Conservation (phyloP, 64 coral and sea anemone species). For the Porites lutea region DNA sequence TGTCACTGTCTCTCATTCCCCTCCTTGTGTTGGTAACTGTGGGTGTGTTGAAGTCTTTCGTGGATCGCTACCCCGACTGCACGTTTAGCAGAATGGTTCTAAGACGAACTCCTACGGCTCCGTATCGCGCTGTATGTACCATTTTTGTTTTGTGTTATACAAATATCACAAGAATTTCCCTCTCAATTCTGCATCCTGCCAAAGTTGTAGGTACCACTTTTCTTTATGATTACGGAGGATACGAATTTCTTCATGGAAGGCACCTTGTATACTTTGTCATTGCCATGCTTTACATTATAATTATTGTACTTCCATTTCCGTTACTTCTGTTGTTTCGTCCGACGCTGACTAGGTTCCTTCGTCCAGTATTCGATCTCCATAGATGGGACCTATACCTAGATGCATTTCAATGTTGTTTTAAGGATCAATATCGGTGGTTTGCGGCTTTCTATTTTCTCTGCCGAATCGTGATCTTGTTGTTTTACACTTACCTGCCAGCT, state of each 20-base stretch:
- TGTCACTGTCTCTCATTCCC: constrained; percentile 59
- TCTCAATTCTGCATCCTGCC: constrained; percentile 57
- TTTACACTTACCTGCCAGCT: constrained; percentile 31
- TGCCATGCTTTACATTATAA: not conserved
- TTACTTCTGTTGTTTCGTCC: constrained; percentile 47
- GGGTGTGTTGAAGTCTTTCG: not conserved
- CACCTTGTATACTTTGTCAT: constrained; percentile 56
- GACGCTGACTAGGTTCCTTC: not conserved
- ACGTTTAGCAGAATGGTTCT: constrained; percentile 44
- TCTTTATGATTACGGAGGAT: constrained; percentile 43
- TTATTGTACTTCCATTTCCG: constrained; percentile 55
- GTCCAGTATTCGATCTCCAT: not conserved
- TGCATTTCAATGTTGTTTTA: constrained; percentile 53
- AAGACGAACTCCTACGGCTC: not conserved
- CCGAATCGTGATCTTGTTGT: constrained; percentile 33
- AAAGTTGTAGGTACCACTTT: constrained; percentile 36
- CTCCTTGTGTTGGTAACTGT: not conserved
- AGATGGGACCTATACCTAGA: constrained; percentile 15
- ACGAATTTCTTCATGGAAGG: constrained; percentile 59
- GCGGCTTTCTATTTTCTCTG: constrained; percentile 79
- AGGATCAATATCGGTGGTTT: constrained; percentile 76
- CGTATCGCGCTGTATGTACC: constrained; percentile 77
- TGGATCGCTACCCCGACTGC: constrained; percentile 55
- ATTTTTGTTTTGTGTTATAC: constrained; percentile 88
- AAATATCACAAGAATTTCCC: constrained; percentile 72